Percentiles rank a stretch among this genome's conserved stretches.
phyloP scores from a whole-genome alignment of 2,113 vertebrate genomes.

The Alouatta palliata region DNA sequence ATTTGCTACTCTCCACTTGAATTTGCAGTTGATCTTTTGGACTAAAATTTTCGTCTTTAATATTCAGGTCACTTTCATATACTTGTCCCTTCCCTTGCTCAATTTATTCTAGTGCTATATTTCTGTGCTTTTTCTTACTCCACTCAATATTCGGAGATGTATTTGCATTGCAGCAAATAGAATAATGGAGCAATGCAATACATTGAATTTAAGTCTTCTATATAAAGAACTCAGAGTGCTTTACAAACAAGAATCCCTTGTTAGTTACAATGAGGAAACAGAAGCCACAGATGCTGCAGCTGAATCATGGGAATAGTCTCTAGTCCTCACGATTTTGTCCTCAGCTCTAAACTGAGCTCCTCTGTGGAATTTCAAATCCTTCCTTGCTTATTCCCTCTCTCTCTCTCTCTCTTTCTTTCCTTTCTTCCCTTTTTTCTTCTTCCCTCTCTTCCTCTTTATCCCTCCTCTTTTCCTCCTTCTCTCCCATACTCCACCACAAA shows the following conservation, averaged over 20 bases:
- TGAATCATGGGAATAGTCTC: too few species aligned
- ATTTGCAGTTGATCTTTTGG: neutral
- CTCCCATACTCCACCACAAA: neutral
- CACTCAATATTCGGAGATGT: neutral
- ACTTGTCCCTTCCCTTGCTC: neutral
- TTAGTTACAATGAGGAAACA: neutral
- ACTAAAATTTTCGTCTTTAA: neutral
- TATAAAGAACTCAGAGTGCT: neutral
- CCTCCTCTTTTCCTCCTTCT: neutral
- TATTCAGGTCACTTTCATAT: neutral
- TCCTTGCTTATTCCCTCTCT: too few species aligned
- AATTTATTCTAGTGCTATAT: neutral
- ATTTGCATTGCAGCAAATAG: neutral
- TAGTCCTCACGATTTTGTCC: neutral
- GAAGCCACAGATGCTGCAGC: neutral
- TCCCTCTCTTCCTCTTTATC: neutral
- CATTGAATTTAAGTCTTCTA: neutral
- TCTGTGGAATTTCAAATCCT: neutral
- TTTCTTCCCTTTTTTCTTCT: accelerated
- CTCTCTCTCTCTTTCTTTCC: accelerated
- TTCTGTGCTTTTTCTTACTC: slow-evolving; percentile 1
- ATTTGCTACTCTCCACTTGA: neutral
- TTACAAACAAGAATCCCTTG: neutral
- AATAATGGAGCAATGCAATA: neutral
- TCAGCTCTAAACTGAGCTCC: neutral